Evolutionary conservation across 1,140 invertebrate genomes (phyloP).

Genomic region (Formica exsecta): DNA sequence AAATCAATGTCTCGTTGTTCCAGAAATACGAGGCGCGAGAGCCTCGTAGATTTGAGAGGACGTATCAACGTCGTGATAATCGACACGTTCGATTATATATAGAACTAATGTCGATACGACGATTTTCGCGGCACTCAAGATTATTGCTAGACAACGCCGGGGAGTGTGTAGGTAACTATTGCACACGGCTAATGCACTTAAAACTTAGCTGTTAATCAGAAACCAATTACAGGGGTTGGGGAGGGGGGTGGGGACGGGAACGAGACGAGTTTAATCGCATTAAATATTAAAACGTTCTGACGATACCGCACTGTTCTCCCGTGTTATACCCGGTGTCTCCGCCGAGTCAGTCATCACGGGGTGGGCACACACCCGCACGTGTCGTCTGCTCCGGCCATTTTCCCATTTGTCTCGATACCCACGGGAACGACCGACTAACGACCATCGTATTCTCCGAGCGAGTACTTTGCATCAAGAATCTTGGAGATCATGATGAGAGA

Average conservation of each 20-base stretch:
- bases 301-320: conserved; percentile 67
- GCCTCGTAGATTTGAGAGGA: not conserved
- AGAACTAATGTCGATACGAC: conserved; percentile 7
- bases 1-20: not conserved
- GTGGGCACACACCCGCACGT: conserved; percentile 59
- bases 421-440: conserved; percentile 55
- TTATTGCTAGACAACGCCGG: conserved; percentile 68
- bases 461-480: conserved; percentile 18
- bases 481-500: not conserved
- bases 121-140: conserved; percentile 48
- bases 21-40: not conserved
- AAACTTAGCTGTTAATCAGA: conserved; percentile 85
- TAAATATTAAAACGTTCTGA: conserved; percentile 85
- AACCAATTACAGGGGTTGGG: conserved; percentile 83
- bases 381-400: conserved; percentile 50
- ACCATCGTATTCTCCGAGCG: not conserved
- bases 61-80: not conserved
- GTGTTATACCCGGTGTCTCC: conserved; percentile 25
- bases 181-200: conserved; percentile 79
- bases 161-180: conserved; percentile 60
- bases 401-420: conserved; percentile 63
- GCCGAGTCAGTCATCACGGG: conserved; percentile 61
- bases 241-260: not conserved
- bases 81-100: conserved; percentile 19
- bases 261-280: conserved; percentile 85